Evolutionary conservation across 2,797 vertebrate species (phyloP).

Genomic region (Ibycter americanus): DNA sequence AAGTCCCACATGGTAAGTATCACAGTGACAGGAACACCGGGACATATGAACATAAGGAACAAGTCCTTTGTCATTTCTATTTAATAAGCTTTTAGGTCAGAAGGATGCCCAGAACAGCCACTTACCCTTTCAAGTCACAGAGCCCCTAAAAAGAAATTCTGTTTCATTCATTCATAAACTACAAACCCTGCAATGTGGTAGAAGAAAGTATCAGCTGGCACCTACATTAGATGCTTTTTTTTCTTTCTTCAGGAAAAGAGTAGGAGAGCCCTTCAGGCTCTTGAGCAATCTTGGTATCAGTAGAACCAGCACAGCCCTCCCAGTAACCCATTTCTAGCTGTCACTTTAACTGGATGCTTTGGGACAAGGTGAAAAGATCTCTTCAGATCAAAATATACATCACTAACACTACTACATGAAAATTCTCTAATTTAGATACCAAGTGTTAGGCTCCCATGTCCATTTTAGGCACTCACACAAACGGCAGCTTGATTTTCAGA

Average conservation of each 20-base stretch:
- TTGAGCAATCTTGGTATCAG: neutral
- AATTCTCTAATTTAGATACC: neutral
- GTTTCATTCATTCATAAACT: neutral
- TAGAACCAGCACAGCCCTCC: neutral
- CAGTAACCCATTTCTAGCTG: neutral
- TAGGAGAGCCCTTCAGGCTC: neutral
- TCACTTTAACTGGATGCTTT: neutral
- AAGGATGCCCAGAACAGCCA: constrained; percentile 40
- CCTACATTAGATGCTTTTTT: neutral
- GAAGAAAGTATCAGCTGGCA: neutral
- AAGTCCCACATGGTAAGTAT: neutral
- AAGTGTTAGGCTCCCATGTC: neutral
- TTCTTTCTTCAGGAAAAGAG: neutral
- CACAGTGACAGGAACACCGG: neutral
- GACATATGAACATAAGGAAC: neutral
- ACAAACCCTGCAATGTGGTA: neutral
- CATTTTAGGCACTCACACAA: neutral
- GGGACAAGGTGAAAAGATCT: neutral
- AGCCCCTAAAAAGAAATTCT: neutral
- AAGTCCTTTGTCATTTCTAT: neutral
- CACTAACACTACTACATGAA: neutral
- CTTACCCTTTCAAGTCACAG: neutral
- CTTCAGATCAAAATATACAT: neutral
- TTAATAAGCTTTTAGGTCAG: constrained; percentile 37
- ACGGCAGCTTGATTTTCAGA: neutral